Base-by-base conservation (phyloP, 92 coral and sea anemone genomes). In the Bergia sp. region DNA sequence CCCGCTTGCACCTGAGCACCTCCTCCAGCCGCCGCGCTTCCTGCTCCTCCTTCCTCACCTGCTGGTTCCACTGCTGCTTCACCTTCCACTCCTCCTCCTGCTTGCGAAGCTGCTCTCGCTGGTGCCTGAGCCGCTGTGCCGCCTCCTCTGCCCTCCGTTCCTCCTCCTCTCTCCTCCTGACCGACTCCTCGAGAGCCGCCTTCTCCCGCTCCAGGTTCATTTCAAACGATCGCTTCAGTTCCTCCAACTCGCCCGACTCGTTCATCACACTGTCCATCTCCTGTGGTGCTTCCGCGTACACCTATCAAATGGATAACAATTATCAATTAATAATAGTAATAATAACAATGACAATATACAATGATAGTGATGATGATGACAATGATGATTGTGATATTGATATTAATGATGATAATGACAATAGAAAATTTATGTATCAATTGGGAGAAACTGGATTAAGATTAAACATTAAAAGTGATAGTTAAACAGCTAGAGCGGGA, bases 131-230 rank as follows among this genome's bases (percentile, higher is more conserved):
- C 78, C 91, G 85, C 69, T 55, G 42, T n/a, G 96, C 96, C 38
- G 94, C 95, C 44, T 87, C 92, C 49, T 79, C 94, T 4, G 94
- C 95, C 42, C 88, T 77, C 65, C 79, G 85, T 45, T 89, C 92
- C 45, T 93, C 96, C 43, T 95, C 96, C 80, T 81, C 91, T 88
- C 93, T 93, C 79, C 89, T 90, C 77, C 83, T 84, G 7, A 88
- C 88, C 69, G 98, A 93, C 29, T 90, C 94, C 61, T 93, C 96
- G 49, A 95, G 84, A 18, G 94, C 98, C 40, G 86, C 89, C 86
- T 89, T 95, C 80, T 93, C 96, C 20, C 92, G 87, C 73, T 90
- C 96, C 43, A 95, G 81, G 78, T 83, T 92, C 87, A 89, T 89
- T 64, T 95, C 95, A 45, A 83, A 90, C 61, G 90, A 76, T 38